Evolutionary conservation across 2,888 invertebrate species (phyloP).

Genomic region (Didymodactylos carnosus): DNA sequence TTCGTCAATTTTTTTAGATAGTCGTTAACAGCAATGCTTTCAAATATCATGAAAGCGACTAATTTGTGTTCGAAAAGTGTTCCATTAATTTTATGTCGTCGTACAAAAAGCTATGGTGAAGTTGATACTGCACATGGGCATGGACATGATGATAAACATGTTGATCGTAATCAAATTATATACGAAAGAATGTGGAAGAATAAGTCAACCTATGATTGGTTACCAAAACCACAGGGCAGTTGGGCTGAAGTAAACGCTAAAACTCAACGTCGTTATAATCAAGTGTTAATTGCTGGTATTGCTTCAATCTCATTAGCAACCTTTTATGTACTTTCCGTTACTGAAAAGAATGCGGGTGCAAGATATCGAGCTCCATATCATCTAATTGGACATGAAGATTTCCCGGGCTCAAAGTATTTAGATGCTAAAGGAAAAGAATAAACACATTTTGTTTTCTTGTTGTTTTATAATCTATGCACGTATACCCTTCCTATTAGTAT

Average conservation of each 20-base stretch:
- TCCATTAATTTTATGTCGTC: not conserved
- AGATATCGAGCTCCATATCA: not conserved
- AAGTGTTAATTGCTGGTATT: not conserved
- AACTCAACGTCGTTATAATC: not conserved
- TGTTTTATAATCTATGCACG: too few species aligned
- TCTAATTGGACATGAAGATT: not conserved
- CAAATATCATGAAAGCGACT: too few species aligned
- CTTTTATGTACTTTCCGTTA: too few species aligned
- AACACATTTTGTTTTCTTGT: too few species aligned
- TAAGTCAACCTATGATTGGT: not conserved
- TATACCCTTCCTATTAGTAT: too few species aligned
- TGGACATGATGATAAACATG: not conserved
- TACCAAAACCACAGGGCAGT: not conserved
- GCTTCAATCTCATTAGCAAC: not conserved
- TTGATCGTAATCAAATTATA: not conserved
- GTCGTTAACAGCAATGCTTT: too few species aligned
- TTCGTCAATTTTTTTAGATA: too few species aligned
- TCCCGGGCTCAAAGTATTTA: not conserved
- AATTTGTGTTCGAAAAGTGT: not conserved
- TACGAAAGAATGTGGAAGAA: not conserved
- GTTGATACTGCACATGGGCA: not conserved
- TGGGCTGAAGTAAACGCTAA: not conserved
- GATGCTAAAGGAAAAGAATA: not conserved
- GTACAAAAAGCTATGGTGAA: not conserved
- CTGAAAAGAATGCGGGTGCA: not conserved